Conservation (phyloP, 2,888 invertebrate genomes). For the Coleophora deauratella region DNA sequence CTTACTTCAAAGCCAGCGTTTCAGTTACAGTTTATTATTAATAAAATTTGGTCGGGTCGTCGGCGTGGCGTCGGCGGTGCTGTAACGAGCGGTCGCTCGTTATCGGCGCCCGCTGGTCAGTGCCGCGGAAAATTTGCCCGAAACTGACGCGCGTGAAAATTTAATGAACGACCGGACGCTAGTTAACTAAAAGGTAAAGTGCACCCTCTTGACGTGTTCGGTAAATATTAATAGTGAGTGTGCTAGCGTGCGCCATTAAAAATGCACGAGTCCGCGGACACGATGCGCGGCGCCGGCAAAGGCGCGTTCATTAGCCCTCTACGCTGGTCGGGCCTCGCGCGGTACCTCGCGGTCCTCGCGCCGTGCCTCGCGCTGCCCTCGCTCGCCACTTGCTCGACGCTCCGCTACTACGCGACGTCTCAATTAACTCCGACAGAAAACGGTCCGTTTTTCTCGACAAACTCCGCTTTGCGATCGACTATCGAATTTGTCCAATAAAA, state of each 20-base stretch:
- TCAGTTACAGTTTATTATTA: conserved; percentile 73
- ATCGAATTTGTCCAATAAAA: conserved; percentile 63
- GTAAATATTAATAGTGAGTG: conserved; percentile 73
- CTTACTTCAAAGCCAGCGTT: conserved; percentile 67
- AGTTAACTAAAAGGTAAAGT: conserved; percentile 75
- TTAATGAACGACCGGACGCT: conserved; percentile 75
- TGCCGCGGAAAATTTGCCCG: conserved; percentile 73
- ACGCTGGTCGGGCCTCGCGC: conserved; percentile 21
- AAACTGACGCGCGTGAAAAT: conserved; percentile 75
- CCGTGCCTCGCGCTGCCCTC: too few species aligned
- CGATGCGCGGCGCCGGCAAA: conserved; percentile 25
- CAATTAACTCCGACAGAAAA: conserved; percentile 27
- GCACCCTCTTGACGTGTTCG: conserved; percentile 75
- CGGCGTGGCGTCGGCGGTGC: conserved; percentile 22
- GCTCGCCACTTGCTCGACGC: conserved; percentile 17
- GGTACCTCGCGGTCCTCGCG: too few species aligned
- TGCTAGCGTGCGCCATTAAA: conserved; percentile 70
- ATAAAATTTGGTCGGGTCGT: conserved; percentile 67
- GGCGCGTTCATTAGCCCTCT: conserved; percentile 59
- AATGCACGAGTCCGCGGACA: conserved; percentile 71
- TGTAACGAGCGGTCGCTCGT: conserved; percentile 58
- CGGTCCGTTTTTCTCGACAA: conserved; percentile 23
- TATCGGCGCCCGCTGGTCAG: conserved; percentile 62
- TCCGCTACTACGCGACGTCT: conserved; percentile 16
- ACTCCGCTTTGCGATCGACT: conserved; percentile 32